Percentiles rank a stretch among this genome's conserved stretches.
Evolutionary conservation across 2,888 invertebrate species (phyloP).

Genomic region (Phortica okadai): DNA sequence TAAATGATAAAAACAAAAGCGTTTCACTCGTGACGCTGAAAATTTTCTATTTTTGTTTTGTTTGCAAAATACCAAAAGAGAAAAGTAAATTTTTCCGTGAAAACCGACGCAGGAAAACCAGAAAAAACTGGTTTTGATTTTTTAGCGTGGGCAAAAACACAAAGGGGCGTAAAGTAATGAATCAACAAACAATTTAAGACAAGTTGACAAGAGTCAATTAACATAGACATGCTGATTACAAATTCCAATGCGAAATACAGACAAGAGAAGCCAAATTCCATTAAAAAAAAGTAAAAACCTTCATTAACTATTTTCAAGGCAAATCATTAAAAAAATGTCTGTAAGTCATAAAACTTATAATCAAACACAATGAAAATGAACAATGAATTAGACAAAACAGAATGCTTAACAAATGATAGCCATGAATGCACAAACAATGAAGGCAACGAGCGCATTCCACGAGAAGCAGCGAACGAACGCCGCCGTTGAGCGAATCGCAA

Average conservation of each 20-base stretch:
- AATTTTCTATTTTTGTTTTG: not conserved
- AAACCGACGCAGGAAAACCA: not conserved
- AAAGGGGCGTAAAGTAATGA: not conserved
- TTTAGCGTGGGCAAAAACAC: not conserved
- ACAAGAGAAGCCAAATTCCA: constrained; percentile 16
- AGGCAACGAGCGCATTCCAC: not conserved
- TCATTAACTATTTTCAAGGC: constrained; percentile 3
- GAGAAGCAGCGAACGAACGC: not conserved
- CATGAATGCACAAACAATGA: not conserved
- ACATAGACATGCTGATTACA: constrained; percentile 5
- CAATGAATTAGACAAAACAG: not conserved
- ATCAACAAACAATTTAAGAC: not conserved
- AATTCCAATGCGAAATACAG: not conserved
- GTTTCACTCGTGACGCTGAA: constrained; percentile 15
- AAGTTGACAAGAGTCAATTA: constrained; percentile 6
- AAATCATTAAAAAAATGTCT: not conserved
- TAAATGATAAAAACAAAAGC: not conserved
- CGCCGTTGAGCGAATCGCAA: no score
- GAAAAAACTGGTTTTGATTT: constrained; percentile 9
- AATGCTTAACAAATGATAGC: no score
- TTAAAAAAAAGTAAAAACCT: not conserved
- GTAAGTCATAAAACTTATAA: constrained; percentile 8
- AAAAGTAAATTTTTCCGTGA: constrained; percentile 17
- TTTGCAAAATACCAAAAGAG: not conserved
- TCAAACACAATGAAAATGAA: constrained; percentile 7